Conservation (phyloP, 2,113 vertebrate species). For the Xenopus borealis region DNA sequence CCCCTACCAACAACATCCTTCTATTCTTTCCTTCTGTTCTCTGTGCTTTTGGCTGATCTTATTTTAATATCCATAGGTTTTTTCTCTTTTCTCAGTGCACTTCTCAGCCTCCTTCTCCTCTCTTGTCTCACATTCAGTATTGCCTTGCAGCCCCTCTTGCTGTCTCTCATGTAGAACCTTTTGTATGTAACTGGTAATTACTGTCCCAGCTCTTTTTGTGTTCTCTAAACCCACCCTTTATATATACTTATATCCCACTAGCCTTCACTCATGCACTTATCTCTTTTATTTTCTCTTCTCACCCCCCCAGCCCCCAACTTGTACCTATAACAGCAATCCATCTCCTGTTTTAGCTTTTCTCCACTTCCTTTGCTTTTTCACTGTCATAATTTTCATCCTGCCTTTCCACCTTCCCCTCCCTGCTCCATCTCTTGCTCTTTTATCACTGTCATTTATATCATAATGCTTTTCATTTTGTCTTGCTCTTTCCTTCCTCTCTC, state of each 20-base stretch:
- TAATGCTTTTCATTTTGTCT: slow-evolving; percentile 13
- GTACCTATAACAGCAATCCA: slow-evolving; percentile 5
- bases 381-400: slow-evolving; percentile 11
- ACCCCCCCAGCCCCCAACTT: background rate
- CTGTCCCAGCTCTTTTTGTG: background rate
- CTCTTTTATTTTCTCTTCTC: background rate
- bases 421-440: slow-evolving; percentile 41
- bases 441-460: slow-evolving; percentile 11
- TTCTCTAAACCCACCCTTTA: background rate
- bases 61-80: background rate
- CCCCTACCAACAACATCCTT: background rate
- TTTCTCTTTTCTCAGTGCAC: background rate
- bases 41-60: background rate
- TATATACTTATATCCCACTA: too few relatives aligned
- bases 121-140: background rate
- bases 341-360: background rate
- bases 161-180: background rate
- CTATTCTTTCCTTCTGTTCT: background rate
- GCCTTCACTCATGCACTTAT: too few relatives aligned
- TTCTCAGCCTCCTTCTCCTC: background rate
- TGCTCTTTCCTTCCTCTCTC: slow-evolving; percentile 7
- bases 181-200: background rate
- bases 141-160: background rate
- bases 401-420: slow-evolving; percentile 12
- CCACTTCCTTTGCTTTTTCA: background rate